phyloP scores from a whole-genome alignment of 2,797 vertebrate genomes.

The Myripristis murdjan region DNA sequence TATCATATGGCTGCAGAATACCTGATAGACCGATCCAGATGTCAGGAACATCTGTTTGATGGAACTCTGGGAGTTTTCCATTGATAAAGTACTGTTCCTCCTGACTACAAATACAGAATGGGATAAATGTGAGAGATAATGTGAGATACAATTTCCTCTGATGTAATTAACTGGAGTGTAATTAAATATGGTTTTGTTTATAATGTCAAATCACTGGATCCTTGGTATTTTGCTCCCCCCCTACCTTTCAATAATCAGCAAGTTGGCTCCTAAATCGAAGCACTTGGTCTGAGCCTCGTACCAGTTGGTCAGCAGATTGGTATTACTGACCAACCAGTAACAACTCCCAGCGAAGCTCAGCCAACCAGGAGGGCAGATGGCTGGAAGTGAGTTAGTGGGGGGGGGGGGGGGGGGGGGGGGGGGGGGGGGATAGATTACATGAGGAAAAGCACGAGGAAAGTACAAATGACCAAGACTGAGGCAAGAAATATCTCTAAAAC shows the following conservation, averaged over 20 bases:
- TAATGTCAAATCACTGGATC: too few species aligned
- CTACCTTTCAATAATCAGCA: conserved; percentile 85
- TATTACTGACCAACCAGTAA: conserved; percentile 86
- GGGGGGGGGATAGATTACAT: not conserved
- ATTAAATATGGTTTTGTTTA: not conserved
- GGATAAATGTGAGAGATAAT: not conserved
- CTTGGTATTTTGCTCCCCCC: too few species aligned
- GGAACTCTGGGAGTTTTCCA: conserved; percentile 84
- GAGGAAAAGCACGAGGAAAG: not conserved
- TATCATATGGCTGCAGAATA: conserved; percentile 19
- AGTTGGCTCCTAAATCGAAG: conserved; percentile 62
- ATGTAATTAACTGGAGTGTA: not conserved
- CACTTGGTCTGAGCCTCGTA: conserved; percentile 80
- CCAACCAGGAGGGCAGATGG: conserved; percentile 86
- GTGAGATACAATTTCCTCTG: not conserved
- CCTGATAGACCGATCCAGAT: conserved; percentile 89
- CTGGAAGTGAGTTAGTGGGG: conserved; percentile 52
- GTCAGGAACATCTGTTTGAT: conserved; percentile 83
- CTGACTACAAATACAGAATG: conserved; percentile 64
- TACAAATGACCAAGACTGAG: too few species aligned
- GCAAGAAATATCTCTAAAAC: not conserved
- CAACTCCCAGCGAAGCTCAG: conserved; percentile 83
- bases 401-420: not conserved
- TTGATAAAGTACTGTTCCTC: conserved; percentile 87
- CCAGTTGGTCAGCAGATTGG: conserved; percentile 84